A percentile compares a stretch with the other conserved stretches of the same genome.
Conservation (phyloP, 2,113 vertebrate species). For the Pyxicephalus adspersus region DNA sequence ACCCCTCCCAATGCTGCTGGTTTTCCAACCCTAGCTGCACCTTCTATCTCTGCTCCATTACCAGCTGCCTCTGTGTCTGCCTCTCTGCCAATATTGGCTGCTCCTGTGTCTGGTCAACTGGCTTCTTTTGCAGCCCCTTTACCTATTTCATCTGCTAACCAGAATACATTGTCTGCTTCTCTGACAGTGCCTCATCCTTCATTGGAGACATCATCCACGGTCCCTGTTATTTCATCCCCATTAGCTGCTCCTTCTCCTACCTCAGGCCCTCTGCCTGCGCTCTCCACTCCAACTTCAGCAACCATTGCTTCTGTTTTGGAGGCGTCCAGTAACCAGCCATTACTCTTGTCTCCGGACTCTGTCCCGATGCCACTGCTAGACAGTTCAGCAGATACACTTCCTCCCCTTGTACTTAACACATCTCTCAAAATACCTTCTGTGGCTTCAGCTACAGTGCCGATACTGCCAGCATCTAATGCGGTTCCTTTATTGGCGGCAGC, state of each 20-base stretch:
- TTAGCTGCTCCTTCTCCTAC: not conserved
- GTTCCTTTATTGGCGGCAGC: slow-evolving; percentile 6
- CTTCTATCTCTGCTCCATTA: not conserved
- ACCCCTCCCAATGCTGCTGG: not conserved
- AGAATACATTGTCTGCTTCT: not conserved
- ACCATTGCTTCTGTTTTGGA: not conserved
- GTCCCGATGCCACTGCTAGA: slow-evolving; percentile 12
- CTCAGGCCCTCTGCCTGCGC: not conserved
- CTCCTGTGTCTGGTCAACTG: not conserved
- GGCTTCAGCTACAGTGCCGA: not conserved
- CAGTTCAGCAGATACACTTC: not conserved
- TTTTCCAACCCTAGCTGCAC: not conserved
- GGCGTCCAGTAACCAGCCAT: not conserved
- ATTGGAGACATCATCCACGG: not conserved
- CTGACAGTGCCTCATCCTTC: not conserved
- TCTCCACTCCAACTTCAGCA: not conserved
- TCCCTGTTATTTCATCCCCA: not conserved
- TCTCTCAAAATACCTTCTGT: not conserved
- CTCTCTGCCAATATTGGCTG: not conserved
- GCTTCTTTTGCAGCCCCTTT: slow-evolving; percentile 6
- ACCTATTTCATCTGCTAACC: not conserved
- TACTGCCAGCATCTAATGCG: not conserved
- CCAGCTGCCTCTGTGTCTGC: not conserved
- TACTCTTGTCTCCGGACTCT: slow-evolving; percentile 2
- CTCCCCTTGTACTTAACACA: not conserved